Conservation (phyloP, 1,140 invertebrate genomes). For the Sinella curviseta region DNA sequence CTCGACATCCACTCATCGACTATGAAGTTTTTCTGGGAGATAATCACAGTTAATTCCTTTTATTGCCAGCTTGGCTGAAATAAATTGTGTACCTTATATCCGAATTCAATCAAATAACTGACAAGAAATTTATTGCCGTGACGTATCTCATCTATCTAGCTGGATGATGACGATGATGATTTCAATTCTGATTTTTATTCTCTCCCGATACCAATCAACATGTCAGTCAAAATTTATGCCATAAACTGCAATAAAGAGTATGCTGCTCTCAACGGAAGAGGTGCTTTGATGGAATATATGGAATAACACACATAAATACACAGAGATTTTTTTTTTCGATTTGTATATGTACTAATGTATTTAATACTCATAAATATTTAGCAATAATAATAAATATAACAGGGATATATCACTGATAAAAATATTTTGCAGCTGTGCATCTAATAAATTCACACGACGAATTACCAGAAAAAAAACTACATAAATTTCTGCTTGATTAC, state of each 20-base stretch:
- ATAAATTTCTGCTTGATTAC: conserved; percentile 12
- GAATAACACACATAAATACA: neutral
- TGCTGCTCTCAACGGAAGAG: neutral
- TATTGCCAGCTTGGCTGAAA: neutral
- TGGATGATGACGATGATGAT: neutral
- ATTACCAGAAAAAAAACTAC: neutral
- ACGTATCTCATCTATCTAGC: neutral
- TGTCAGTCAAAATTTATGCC: neutral
- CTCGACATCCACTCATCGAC: too few relatives aligned
- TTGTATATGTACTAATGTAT: neutral
- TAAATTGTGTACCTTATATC: neutral
- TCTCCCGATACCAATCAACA: neutral
- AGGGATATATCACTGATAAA: conserved; percentile 5
- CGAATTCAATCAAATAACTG: conserved; percentile 5
- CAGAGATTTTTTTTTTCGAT: neutral
- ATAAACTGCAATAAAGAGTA: neutral
- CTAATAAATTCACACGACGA: neutral
- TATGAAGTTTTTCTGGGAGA: too few relatives aligned
- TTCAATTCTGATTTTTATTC: neutral
- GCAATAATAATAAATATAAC: neutral
- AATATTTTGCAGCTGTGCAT: conserved; percentile 21
- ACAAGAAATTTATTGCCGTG: conserved; percentile 21
- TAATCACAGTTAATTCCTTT: neutral
- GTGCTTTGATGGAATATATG: too few relatives aligned
- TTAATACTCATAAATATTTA: conserved; percentile 13